A percentile compares a stretch with the other conserved stretches of the same genome.
Evolutionary conservation across 2,888 invertebrate species (phyloP).

Genomic region (Latrodectus elegans): DNA sequence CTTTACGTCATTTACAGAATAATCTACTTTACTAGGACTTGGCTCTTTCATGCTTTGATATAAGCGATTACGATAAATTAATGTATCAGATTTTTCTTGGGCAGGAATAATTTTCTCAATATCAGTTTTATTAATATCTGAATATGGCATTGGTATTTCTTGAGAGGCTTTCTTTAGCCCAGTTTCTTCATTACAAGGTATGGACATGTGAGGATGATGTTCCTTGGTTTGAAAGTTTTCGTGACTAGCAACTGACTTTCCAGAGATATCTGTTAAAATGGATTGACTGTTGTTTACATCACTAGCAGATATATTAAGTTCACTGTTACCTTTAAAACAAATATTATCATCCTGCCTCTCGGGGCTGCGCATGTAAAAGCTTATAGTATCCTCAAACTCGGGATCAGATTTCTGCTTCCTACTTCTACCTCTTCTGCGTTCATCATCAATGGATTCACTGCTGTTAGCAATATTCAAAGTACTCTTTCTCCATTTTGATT

Average conservation of each 20-base stretch:
- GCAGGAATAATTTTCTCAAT: not conserved
- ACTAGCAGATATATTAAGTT: not conserved
- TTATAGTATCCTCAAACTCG: slow-evolving; percentile 52
- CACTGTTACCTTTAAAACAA: not conserved
- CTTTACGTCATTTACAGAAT: not conserved
- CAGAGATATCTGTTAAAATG: not conserved
- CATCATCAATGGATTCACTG: slow-evolving; percentile 82
- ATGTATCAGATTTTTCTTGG: slow-evolving; percentile 9
- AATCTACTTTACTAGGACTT: slow-evolving; percentile 20
- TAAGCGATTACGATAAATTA: slow-evolving; percentile 45
- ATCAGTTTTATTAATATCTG: not conserved
- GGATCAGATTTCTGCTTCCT: slow-evolving; percentile 52
- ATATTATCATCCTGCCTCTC: slow-evolving; percentile 7
- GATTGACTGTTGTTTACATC: not conserved
- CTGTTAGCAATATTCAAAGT: slow-evolving; percentile 78
- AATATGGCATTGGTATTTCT: not conserved
- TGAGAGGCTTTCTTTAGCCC: not conserved
- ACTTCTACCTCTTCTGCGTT: slow-evolving; percentile 77
- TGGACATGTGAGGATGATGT: not conserved
- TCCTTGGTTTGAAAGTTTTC: not conserved
- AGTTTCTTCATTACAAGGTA: not conserved
- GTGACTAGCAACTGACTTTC: not conserved
- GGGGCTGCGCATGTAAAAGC: slow-evolving; percentile 46
- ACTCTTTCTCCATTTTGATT: slow-evolving; percentile 85
- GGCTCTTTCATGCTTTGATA: slow-evolving; percentile 58